phyloP scores from a whole-genome alignment of 1,140 invertebrate species.

The Lamellibrachia luymesi region DNA sequence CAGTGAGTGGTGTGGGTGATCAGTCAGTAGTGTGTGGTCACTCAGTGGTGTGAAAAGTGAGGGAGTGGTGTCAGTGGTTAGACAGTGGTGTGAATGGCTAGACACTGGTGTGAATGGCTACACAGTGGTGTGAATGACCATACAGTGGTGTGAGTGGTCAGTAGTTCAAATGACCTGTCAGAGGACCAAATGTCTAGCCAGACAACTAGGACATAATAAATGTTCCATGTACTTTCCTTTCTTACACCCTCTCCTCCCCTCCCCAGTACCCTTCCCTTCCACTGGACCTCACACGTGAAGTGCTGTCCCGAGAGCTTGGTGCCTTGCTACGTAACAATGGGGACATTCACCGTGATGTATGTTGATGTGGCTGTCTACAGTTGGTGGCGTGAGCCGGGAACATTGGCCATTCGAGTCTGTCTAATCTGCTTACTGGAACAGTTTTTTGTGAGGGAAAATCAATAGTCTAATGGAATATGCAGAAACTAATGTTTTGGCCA shows the following conservation, averaged over 20 bases:
- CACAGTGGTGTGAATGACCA: neutral
- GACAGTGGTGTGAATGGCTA: neutral
- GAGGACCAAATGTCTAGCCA: neutral
- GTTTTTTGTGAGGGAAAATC: neutral
- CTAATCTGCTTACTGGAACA: neutral
- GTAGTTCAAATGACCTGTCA: neutral
- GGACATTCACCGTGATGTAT: neutral
- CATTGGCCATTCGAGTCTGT: neutral
- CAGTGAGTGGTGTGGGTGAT: neutral
- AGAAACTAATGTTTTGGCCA: neutral
- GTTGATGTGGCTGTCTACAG: neutral
- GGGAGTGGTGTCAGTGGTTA: neutral
- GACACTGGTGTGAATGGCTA: neutral
- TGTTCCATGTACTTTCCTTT: neutral
- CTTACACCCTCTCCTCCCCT: neutral
- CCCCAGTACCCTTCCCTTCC: neutral
- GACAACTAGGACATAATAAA: too few species aligned
- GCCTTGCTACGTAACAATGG: too few species aligned
- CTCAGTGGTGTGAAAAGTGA: neutral
- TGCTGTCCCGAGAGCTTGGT: too few species aligned
- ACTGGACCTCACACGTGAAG: neutral
- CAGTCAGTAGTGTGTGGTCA: neutral
- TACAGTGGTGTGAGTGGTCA: neutral
- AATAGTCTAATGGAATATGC: conserved; percentile 1
- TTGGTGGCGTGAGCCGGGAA: neutral